These are phyloP conservation scores for Drosophila stalkeri DNA, from an alignment of 2,888 invertebrate genomes.

Conservation along the genomic window DNA sequence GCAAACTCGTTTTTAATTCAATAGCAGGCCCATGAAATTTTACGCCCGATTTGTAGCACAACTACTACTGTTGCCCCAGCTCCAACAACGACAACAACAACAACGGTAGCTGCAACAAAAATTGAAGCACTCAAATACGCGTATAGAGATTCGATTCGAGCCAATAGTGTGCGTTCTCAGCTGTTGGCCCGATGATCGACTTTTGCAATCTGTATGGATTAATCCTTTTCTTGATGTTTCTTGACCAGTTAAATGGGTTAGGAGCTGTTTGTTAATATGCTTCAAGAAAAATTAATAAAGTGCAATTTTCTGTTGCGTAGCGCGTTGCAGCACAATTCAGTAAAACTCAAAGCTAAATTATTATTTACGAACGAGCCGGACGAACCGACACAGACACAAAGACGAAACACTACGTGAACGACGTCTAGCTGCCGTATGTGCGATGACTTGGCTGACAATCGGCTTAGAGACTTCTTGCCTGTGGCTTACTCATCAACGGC, in stretches of 20 bases:
- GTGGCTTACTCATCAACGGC: slow-evolving; percentile 72
- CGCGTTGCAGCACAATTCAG: slow-evolving; percentile 44
- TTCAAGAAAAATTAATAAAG: slow-evolving; percentile 20
- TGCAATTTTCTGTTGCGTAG: slow-evolving; percentile 69
- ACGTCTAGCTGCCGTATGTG: slow-evolving; percentile 14
- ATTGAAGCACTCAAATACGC: slow-evolving; percentile 19
- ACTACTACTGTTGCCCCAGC: slow-evolving; percentile 73
- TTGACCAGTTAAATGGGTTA: slow-evolving; percentile 33
- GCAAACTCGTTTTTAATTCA: slow-evolving; percentile 80
- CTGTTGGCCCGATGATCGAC: slow-evolving; percentile 31
- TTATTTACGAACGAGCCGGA: slow-evolving; percentile 16
- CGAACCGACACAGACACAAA: neutral
- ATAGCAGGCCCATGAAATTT: slow-evolving; percentile 83
- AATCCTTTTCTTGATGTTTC: slow-evolving; percentile 35
- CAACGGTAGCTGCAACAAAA: slow-evolving; percentile 27
- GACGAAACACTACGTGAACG: neutral
- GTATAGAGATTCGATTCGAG: slow-evolving; percentile 24
- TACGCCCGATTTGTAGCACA: slow-evolving; percentile 83
- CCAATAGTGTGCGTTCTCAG: slow-evolving; percentile 32
- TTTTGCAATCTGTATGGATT: slow-evolving; percentile 28
- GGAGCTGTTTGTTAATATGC: slow-evolving; percentile 60
- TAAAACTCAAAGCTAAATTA: slow-evolving; percentile 43
- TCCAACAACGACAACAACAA: slow-evolving; percentile 29
- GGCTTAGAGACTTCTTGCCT: slow-evolving; percentile 35
- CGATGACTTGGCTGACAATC: slow-evolving; percentile 43